Evolutionary conservation across 2,888 invertebrate species (phyloP).

Genomic region (Brachyptera putata): DNA sequence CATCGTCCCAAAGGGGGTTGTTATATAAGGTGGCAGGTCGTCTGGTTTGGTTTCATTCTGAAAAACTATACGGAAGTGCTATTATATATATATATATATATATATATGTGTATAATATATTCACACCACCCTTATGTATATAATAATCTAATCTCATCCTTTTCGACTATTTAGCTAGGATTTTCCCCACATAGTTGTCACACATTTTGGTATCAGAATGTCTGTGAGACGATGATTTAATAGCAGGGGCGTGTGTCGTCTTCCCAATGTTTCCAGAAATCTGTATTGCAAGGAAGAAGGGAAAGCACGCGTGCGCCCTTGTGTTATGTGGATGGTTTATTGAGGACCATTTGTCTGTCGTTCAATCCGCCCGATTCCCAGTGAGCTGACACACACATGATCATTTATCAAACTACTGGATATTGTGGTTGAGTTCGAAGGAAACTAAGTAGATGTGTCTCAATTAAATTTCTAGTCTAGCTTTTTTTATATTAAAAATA

Average conservation of each 20-base stretch:
- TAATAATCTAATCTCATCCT: slow-evolving; percentile 8
- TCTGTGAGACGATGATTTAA: slow-evolving; percentile 16
- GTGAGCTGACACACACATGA: too few relatives aligned
- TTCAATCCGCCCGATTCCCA: background rate
- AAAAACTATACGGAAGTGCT: slow-evolving; percentile 26
- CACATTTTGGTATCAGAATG: background rate
- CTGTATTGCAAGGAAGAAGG: background rate
- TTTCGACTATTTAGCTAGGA: slow-evolving; percentile 3
- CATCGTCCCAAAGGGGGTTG: background rate
- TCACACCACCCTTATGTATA: too few relatives aligned
- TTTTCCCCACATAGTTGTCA: slow-evolving; percentile 14
- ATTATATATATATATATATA: background rate
- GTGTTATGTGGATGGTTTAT: slow-evolving; percentile 6
- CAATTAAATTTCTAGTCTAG: too few relatives aligned
- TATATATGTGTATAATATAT: background rate
- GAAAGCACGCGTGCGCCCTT: background rate
- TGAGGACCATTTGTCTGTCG: slow-evolving; percentile 8
- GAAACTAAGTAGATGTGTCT: too few relatives aligned
- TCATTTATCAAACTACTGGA: too few relatives aligned
- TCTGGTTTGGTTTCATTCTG: slow-evolving; percentile 24
- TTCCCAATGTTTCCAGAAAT: slow-evolving; percentile 2
- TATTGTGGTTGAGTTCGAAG: too few relatives aligned
- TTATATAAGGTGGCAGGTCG: slow-evolving; percentile 7
- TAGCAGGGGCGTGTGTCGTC: background rate
- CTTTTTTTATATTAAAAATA: too few relatives aligned